A percentile compares a stretch with the other conserved stretches of the same genome.
Evolutionary conservation across 92 coral and sea anemone genomes (phyloP).

Genomic region (Micromussa lordhowensis): DNA sequence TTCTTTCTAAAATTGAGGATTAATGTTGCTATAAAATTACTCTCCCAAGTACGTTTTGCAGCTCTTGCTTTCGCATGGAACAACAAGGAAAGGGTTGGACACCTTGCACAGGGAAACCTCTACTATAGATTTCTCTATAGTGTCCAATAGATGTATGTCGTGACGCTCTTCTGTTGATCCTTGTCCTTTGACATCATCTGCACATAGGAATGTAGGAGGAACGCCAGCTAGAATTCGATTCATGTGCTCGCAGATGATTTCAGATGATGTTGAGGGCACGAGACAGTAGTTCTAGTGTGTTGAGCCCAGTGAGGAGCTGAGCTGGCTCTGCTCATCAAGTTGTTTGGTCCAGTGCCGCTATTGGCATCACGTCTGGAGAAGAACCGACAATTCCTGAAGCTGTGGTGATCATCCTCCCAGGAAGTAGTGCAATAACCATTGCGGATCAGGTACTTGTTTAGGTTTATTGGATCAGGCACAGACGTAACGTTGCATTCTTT

Average conservation of each 20-base stretch:
- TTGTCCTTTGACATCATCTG: conserved; percentile 72
- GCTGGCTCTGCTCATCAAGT: conserved; percentile 63
- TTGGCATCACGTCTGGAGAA: too few relatives aligned
- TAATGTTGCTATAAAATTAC: conserved; percentile 64
- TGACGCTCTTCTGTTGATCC: conserved; percentile 80
- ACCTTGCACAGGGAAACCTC: too few relatives aligned
- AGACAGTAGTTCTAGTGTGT: conserved; percentile 80
- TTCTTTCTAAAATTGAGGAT: conserved; percentile 72
- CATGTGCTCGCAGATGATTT: conserved; percentile 78
- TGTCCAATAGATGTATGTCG: conserved; percentile 73
- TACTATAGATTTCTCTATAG: conserved; percentile 63
- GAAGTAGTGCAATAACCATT: not conserved
- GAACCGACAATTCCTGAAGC: too few relatives aligned
- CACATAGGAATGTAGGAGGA: conserved; percentile 69
- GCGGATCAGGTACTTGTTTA: too few relatives aligned
- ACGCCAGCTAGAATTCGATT: conserved; percentile 62
- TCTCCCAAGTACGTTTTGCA: too few relatives aligned
- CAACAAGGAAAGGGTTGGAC: too few relatives aligned
- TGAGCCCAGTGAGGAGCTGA: conserved; percentile 71
- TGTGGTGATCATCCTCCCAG: too few relatives aligned
- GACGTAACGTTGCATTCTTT: conserved; percentile 64
- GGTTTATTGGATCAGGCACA: conserved; percentile 67
- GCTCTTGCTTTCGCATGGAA: too few relatives aligned
- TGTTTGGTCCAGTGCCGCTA: too few relatives aligned
- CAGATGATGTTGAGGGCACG: conserved; percentile 65